Percentiles rank a stretch among this genome's conserved stretches.
These are phyloP conservation scores for Sciurus niger DNA, from an alignment of 2,113 vertebrate genomes.

Conservation along the genomic window DNA sequence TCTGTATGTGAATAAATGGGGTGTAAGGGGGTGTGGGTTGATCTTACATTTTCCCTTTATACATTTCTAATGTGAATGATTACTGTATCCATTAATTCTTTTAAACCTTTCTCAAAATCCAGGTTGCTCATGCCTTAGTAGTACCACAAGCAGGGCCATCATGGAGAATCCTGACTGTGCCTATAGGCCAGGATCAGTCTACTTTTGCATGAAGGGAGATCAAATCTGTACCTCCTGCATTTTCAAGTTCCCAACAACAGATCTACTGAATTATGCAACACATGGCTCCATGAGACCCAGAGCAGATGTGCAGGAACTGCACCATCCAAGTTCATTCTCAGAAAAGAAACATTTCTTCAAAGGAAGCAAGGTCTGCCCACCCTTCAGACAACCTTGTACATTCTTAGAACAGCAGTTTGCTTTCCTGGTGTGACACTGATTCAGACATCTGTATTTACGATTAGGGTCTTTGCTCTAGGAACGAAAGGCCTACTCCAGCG, in stretches of 20 bases:
- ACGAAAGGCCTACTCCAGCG: slow-evolving; percentile 49
- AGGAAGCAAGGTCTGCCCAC: slow-evolving; percentile 71
- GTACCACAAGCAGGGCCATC: not conserved
- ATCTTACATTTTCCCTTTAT: not conserved
- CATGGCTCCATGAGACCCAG: slow-evolving; percentile 62
- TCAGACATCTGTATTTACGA: slow-evolving; percentile 61
- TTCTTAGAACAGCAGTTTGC: slow-evolving; percentile 78
- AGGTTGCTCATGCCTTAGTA: not conserved
- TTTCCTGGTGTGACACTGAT: slow-evolving; percentile 59
- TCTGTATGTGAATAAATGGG: not conserved
- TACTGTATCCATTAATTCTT: not conserved
- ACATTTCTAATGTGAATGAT: slow-evolving; percentile 34
- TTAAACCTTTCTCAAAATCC: slow-evolving; percentile 13
- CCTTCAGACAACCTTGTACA: slow-evolving; percentile 56
- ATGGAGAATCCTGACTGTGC: not conserved
- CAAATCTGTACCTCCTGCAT: not conserved
- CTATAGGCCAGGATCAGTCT: not conserved
- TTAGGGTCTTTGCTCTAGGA: slow-evolving; percentile 75
- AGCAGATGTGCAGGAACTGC: not conserved
- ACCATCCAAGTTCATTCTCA: slow-evolving; percentile 74
- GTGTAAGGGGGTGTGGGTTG: not conserved
- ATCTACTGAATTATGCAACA: slow-evolving; percentile 6
- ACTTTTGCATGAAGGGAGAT: slow-evolving; percentile 31
- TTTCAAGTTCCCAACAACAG: not conserved
- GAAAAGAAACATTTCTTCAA: slow-evolving; percentile 80